phyloP scores from a whole-genome alignment of 2,113 vertebrate genomes.

The Dicerorhinus sumatrensis region DNA sequence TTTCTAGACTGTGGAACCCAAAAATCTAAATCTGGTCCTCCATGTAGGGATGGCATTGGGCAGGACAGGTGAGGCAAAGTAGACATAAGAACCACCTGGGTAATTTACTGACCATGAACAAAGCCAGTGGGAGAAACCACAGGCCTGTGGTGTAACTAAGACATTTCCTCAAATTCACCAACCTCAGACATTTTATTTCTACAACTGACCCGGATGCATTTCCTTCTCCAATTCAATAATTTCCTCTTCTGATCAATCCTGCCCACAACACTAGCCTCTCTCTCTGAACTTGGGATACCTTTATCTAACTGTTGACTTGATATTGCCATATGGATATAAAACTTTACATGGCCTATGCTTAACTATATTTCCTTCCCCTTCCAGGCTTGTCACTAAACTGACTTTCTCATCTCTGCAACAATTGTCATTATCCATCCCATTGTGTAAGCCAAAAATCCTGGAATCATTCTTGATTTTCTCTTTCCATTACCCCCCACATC shows the following conservation, averaged over 20 bases:
- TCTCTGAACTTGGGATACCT: background rate
- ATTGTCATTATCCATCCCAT: too few relatives aligned
- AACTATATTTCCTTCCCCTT: rapidly evolving
- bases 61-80: background rate
- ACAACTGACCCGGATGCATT: background rate
- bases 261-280: background rate
- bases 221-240: background rate
- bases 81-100: background rate
- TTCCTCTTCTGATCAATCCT: background rate
- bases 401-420: background rate
- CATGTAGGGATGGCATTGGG: background rate
- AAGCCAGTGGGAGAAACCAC: background rate
- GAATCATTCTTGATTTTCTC: background rate
- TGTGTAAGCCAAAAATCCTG: background rate
- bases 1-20: background rate
- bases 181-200: background rate
- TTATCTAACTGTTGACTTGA: background rate
- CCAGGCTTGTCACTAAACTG: background rate
- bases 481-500: background rate
- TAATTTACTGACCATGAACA: background rate
- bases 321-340: background rate
- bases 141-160: background rate
- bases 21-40: background rate
- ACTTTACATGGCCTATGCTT: background rate
- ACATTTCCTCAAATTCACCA: background rate